Evolutionary conservation across 1,140 invertebrate genomes (phyloP), one percentile per base, ranked within the genome.

Genomic region (Drosophila virilis): DNA sequence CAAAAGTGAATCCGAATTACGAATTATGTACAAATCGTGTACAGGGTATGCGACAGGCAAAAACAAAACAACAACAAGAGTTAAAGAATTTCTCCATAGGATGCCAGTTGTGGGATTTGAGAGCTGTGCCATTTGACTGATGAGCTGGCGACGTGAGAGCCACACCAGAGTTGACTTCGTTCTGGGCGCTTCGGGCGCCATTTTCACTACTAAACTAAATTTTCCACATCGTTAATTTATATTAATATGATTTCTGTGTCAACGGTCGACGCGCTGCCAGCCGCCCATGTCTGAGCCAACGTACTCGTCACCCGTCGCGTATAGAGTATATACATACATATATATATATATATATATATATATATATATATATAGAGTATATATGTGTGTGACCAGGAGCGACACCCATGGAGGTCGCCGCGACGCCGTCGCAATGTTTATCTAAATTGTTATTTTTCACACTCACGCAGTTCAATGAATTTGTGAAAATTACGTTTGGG

Each of bases 171-270:
- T 67, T 75, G 51, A 51, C 67, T 74, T 73, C 37, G 37, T n/a
- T 33, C 8, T 51, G 5, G 15, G 48, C 65, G 28, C 60, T 61
- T 50, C 45, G 40, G 65, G 51, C 62, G 77, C 71, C 82, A 73
- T 85, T 91, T 86, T 91, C 90, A 91, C 90, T 90, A 91, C 90
- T 91, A 92, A 92, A 92, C 91, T 92, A 91, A 91, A 91, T 92
- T 92, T 92, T 92, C 91, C 90, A 90, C 91, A 91, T 92, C 91
- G 91, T 92, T 92, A 91, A 92, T 92, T 92, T 92, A 92, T 92
- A 92, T 92, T 92, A 92, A 92, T 92, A 92, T 90, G 88, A 92
- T 91, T 91, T 91, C 85, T 89, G 86, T 91, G 90, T 91, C 90
- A 91, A 88, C 88, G 79, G 74, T 77, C 85, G 80, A 77, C 78